A percentile compares a stretch with the other conserved stretches of the same genome.
Evolutionary conservation across 2,888 invertebrate species (phyloP).

Genomic region (Lamellibrachia satsuma): DNA sequence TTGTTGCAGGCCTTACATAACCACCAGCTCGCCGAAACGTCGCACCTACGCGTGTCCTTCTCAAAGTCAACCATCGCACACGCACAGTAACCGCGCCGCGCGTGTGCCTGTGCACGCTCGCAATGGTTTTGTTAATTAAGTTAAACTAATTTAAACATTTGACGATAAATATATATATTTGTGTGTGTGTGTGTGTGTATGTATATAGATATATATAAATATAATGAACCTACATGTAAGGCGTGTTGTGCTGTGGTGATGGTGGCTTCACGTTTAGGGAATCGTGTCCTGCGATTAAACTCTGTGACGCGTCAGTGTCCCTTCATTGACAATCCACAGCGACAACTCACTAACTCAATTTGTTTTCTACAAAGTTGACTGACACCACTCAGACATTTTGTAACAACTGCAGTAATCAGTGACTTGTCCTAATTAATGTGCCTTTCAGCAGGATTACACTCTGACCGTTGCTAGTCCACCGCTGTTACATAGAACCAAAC

Average conservation of each 20-base stretch:
- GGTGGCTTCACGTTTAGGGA: slow-evolving; percentile 12
- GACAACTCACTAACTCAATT: background rate
- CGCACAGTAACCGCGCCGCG: slow-evolving; percentile 17
- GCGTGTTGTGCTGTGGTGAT: background rate
- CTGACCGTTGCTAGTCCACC: background rate
- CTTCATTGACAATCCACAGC: background rate
- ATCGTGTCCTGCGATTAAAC: background rate
- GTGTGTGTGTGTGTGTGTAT: slow-evolving; percentile 14
- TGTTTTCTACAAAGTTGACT: background rate
- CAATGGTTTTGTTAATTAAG: background rate
- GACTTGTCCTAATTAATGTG: background rate
- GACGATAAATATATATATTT: slow-evolving; percentile 20
- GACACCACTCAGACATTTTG: background rate
- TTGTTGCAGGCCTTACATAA: slow-evolving; percentile 92
- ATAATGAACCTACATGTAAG: slow-evolving; percentile 14
- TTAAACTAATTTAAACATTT: slow-evolving; percentile 18
- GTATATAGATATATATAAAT: background rate
- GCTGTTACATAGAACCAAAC: background rate
- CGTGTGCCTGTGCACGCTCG: background rate
- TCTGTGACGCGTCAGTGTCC: background rate
- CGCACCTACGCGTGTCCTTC: slow-evolving; percentile 98
- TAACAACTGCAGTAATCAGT: background rate
- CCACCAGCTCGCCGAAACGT: slow-evolving; percentile 97
- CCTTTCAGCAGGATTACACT: background rate
- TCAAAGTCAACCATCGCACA: slow-evolving; percentile 75